Evolutionary conservation across 2,113 vertebrate genomes (phyloP), one percentile per base, ranked within the genome.

Genomic region (Misgurnus anguillicaudatus): DNA sequence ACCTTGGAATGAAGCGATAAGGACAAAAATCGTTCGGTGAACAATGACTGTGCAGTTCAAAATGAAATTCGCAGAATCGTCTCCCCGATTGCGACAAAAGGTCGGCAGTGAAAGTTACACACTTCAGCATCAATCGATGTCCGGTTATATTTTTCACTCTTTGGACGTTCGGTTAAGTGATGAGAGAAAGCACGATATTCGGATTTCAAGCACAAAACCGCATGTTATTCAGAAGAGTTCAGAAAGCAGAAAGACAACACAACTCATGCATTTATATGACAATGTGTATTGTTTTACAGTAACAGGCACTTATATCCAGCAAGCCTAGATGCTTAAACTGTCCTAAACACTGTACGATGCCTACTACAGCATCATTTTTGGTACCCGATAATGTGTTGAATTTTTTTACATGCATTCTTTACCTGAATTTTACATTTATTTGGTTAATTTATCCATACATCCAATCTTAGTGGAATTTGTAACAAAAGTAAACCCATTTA

Each of bases 1-100:
- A 83, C 77, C 72, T 80, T 80, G 72, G 68, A 80, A 83, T 76
- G 58, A 41, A 63, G 51, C 68, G 82, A 83, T 83, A 80, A 80
- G 66, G 58, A 72, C 72, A 65, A 36, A 83, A 80, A 76, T 65
- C 77, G n/a, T 83, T 83, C 76, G 38, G 48, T 38, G 70, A 80
- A 79, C 58, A 80, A 79, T 75, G 39, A 42, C 45, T 47, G 38
- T 24, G 63, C 53, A 51, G 19, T 78, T 64, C n/a, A 5, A 41
- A 77, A 13, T 24, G 6, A 60, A 19, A 73, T 62, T 62, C 57
- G 36, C 13, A 62, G 41, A 17, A 45, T 8, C 6, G 24, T 61
- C 6, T 4, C 2, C 38, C 61, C 61, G 55, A 62, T 61, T 42
- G 5, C 13, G 31, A 58, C 17, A 14, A 58, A 19, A 19, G 4